Percentiles rank a stretch among this genome's conserved stretches.
Evolutionary conservation across 2,888 invertebrate genomes (phyloP).

Genomic region (Lithophane socia): DNA sequence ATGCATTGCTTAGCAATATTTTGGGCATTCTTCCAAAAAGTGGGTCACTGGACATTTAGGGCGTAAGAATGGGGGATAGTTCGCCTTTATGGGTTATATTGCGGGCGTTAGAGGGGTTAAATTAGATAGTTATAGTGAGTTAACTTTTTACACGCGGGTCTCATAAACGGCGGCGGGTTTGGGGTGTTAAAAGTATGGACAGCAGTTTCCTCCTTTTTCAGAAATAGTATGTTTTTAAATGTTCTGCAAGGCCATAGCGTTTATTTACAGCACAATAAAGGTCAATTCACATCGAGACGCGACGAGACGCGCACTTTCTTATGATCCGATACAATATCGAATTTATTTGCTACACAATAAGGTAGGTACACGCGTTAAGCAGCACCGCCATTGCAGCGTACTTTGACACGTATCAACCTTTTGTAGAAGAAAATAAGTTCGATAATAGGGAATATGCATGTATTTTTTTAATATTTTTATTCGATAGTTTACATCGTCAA

Average conservation of each 20-base stretch:
- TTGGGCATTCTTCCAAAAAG: conserved; percentile 13
- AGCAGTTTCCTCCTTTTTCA: neutral
- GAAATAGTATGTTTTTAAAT: neutral
- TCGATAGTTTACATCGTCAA: too few species aligned
- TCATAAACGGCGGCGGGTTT: neutral
- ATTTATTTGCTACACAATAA: too few species aligned
- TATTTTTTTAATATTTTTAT: too few species aligned
- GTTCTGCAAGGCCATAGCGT: neutral
- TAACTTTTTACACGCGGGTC: conserved; percentile 1
- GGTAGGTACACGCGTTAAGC: too few species aligned
- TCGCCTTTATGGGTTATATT: conserved; percentile 17
- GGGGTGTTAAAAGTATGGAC: neutral
- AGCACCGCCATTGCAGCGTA: too few species aligned
- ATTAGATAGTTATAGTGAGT: conserved; percentile 2
- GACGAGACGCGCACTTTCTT: too few species aligned
- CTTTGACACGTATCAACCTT: too few species aligned
- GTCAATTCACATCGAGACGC: too few species aligned
- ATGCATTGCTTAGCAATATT: conserved; percentile 13
- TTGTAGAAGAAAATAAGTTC: too few species aligned
- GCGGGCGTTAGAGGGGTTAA: neutral
- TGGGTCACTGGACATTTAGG: conserved; percentile 28
- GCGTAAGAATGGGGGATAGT: neutral
- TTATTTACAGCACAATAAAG: neutral
- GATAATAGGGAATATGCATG: too few species aligned
- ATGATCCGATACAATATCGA: too few species aligned